Evolutionary conservation across 1,140 invertebrate genomes (phyloP).

Genomic region (Cardiocondyla obscurior): DNA sequence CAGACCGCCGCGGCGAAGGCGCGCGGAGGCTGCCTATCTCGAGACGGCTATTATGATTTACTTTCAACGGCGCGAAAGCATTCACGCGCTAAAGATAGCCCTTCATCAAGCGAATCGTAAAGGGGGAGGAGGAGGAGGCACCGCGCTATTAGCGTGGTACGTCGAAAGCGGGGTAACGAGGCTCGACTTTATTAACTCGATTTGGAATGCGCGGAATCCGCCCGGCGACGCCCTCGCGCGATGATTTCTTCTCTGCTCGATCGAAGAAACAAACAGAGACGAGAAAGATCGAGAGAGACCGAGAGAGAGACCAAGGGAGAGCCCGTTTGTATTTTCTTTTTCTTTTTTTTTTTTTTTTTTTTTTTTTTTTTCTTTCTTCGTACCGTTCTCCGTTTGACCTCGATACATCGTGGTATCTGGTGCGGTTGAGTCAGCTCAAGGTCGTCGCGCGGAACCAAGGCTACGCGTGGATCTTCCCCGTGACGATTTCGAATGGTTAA

Average conservation of each 20-base stretch:
- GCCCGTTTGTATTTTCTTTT: neutral
- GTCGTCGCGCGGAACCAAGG: constrained; percentile 49
- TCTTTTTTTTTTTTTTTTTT: constrained; percentile 15
- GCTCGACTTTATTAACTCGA: constrained; percentile 57
- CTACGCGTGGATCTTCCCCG: constrained; percentile 5
- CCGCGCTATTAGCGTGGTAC: neutral
- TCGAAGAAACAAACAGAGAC: constrained; percentile 22
- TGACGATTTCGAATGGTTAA: neutral
- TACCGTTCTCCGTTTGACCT: constrained; percentile 32
- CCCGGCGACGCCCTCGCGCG: constrained; percentile 47
- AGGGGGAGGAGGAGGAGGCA: neutral
- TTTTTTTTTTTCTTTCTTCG: constrained; percentile 29
- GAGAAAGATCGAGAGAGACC: neutral
- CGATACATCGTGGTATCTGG: constrained; percentile 45
- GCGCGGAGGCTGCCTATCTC: constrained; percentile 23
- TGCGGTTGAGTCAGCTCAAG: constrained; percentile 51
- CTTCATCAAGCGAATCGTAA: constrained; percentile 20
- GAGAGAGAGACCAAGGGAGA: neutral
- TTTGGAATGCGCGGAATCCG: constrained; percentile 49
- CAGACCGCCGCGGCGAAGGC: neutral
- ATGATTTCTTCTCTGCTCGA: constrained; percentile 30
- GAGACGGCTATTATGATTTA: constrained; percentile 45
- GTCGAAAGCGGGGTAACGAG: constrained; percentile 10
- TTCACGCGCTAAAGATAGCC: neutral
- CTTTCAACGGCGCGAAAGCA: neutral